Percentiles rank a stretch among this genome's conserved stretches.
Evolutionary conservation across 2,797 vertebrate genomes (phyloP).

Genomic region (Periophthalmus magnuspinnatus): DNA sequence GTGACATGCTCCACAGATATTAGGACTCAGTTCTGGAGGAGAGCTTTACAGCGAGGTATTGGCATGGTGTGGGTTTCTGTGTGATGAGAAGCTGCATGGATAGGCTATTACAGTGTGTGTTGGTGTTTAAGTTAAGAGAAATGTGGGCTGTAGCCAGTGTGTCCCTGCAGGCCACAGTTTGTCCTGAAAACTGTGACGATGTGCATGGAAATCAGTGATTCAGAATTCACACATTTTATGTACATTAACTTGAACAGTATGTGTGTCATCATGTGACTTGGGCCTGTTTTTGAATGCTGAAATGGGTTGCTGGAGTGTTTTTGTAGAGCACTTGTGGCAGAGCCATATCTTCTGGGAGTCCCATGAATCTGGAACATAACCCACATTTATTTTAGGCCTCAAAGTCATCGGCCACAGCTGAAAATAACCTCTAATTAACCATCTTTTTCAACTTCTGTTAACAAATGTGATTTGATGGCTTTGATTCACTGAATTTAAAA

Average conservation of each 20-base stretch:
- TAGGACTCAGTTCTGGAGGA: constrained; percentile 83
- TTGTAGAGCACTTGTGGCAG: constrained; percentile 26
- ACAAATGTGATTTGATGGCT: constrained; percentile 31
- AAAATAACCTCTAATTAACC: constrained; percentile 63
- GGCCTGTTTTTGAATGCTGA: background rate
- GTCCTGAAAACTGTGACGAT: constrained; percentile 41
- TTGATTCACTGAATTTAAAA: constrained; percentile 9
- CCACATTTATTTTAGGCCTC: constrained; percentile 53
- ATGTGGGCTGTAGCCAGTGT: constrained; percentile 57
- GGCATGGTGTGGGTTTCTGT: constrained; percentile 65
- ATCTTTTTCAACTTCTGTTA: constrained; percentile 35
- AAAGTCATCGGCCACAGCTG: constrained; percentile 46
- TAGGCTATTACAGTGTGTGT: constrained; percentile 48
- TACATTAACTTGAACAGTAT: background rate
- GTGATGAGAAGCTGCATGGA: constrained; percentile 61
- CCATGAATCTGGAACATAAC: constrained; percentile 68
- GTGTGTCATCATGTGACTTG: background rate
- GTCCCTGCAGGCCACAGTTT: constrained; percentile 48
- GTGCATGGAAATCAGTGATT: constrained; percentile 46
- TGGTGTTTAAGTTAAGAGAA: constrained; percentile 50
- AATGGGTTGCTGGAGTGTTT: constrained; percentile 20
- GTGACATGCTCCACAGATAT: constrained; percentile 75
- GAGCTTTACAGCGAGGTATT: constrained; percentile 79
- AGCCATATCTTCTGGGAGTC: constrained; percentile 33
- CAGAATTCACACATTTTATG: background rate